Evolutionary conservation across 1,140 invertebrate genomes (phyloP).

Genomic region (Trichomalopsis sarcophagae): DNA sequence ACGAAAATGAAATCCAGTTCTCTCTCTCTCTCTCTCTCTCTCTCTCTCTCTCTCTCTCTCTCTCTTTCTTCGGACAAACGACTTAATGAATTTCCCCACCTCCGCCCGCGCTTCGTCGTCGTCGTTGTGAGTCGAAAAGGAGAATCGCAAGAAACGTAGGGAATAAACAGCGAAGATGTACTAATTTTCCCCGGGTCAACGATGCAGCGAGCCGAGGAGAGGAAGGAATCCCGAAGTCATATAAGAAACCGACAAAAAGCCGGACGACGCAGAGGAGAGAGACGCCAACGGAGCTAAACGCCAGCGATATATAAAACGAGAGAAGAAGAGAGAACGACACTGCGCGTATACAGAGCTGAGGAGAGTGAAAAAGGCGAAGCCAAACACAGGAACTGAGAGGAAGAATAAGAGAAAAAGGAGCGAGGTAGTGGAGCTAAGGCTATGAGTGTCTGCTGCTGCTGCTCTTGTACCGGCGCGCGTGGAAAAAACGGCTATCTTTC

Average conservation of each 20-base stretch:
- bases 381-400: conserved; percentile 28
- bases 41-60: background rate
- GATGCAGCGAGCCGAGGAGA: background rate
- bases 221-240: conserved; percentile 24
- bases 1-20: conserved; percentile 29
- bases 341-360: background rate
- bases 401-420: conserved; percentile 9
- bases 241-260: conserved; percentile 37
- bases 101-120: background rate
- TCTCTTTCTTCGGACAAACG: background rate
- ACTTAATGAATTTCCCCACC: conserved; percentile 31
- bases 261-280: background rate
- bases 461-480: background rate
- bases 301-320: background rate
- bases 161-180: conserved; percentile 44
- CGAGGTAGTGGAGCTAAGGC: background rate
- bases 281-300: background rate
- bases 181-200: conserved; percentile 45
- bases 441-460: background rate
- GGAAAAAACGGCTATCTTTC: background rate
- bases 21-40: background rate
- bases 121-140: background rate
- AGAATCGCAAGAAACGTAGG: background rate
- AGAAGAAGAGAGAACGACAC: conserved; percentile 5
- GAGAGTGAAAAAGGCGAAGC: background rate